These are phyloP conservation scores for Phaethornis superciliosus DNA, from an alignment of 2,113 vertebrate species.

Conservation along the genomic window DNA sequence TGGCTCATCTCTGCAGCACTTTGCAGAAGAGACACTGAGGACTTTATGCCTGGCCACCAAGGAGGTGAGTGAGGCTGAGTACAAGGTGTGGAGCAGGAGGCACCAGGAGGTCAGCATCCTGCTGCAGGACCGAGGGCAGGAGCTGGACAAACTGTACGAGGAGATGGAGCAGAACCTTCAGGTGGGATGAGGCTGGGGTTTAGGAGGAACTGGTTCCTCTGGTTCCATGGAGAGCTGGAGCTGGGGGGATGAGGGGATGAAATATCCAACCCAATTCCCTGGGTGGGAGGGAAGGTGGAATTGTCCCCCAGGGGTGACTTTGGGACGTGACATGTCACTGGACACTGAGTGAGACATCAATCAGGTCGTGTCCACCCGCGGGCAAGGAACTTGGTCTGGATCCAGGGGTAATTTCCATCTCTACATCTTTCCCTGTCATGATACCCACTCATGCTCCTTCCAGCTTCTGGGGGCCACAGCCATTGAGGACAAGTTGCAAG, in stretches of 20 bases:
- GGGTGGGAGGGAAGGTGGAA: neutral
- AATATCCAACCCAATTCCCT: neutral
- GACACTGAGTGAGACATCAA: neutral
- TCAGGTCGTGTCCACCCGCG: neutral
- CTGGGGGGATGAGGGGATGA: neutral
- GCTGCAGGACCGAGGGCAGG: constrained; percentile 60
- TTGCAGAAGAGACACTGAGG: constrained; percentile 81
- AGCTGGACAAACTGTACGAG: constrained; percentile 83
- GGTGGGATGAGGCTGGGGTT: constrained; percentile 60
- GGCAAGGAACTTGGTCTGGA: neutral
- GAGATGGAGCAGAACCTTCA: constrained; percentile 86
- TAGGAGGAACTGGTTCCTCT: neutral
- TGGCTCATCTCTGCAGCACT: constrained; percentile 67
- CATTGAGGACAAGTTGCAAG: constrained; percentile 92
- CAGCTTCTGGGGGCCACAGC: constrained; percentile 92
- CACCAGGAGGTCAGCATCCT: constrained; percentile 71
- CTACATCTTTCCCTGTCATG: accelerated
- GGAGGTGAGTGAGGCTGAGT: constrained; percentile 78
- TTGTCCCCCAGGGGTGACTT: neutral
- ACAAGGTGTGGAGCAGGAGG: constrained; percentile 77
- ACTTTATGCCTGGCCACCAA: constrained; percentile 90
- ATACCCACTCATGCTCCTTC: neutral
- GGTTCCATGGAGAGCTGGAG: neutral
- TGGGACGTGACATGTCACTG: neutral
- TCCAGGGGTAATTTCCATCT: neutral